These are phyloP conservation scores for Trissolcus basalis DNA, from an alignment of 1,140 invertebrate genomes.

Conservation along the genomic window DNA sequence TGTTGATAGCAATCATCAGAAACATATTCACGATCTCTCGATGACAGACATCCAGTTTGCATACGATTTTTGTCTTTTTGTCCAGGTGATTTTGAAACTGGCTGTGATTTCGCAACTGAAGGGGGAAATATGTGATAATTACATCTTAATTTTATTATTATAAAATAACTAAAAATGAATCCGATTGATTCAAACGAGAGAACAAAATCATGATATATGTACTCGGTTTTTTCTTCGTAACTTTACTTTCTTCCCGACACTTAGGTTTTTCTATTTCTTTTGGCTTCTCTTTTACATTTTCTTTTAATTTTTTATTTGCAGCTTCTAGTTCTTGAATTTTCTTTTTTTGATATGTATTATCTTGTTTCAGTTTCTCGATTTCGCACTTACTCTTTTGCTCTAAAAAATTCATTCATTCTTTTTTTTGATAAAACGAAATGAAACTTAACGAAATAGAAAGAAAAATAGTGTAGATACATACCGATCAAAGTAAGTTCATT, in stretches of 20 bases:
- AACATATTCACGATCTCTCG: background rate
- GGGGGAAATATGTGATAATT: background rate
- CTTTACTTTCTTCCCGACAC: constrained; percentile 16
- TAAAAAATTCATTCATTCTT: constrained; percentile 58
- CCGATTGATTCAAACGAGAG: background rate
- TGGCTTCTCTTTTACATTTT: constrained; percentile 27
- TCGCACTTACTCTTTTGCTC: constrained; percentile 76
- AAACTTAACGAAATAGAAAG: no score
- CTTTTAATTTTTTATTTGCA: constrained; percentile 47
- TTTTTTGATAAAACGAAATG: constrained; percentile 7
- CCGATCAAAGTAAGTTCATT: constrained; percentile 76
- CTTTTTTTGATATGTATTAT: constrained; percentile 68
- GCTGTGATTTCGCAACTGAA: constrained; percentile 30
- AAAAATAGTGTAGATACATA: no score
- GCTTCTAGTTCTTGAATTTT: constrained; percentile 63
- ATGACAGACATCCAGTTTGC: background rate
- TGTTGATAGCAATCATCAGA: constrained; percentile 5
- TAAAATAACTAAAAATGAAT: background rate
- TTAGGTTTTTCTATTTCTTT: constrained; percentile 30
- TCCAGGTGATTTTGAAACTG: constrained; percentile 5
- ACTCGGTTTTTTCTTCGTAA: constrained; percentile 50
- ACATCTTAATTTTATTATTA: background rate
- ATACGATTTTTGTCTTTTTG: constrained; percentile 10
- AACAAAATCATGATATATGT: constrained; percentile 22
- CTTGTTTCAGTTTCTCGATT: constrained; percentile 72